These are phyloP conservation scores for Oasisia sp. DNA, from an alignment of 2,888 invertebrate species.

Conservation along the genomic window DNA sequence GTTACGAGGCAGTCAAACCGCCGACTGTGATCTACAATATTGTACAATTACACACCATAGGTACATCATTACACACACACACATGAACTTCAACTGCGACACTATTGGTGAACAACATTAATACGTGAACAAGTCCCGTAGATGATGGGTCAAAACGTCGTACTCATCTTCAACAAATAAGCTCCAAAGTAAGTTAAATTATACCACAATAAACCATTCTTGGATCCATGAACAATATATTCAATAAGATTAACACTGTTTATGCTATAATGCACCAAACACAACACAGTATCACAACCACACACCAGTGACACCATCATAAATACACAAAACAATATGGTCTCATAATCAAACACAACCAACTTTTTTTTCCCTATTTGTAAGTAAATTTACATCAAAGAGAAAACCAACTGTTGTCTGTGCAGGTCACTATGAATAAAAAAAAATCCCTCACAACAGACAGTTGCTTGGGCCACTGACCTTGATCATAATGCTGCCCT, in stretches of 20 bases:
- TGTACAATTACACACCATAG: too few species aligned
- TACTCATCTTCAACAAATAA: too few species aligned
- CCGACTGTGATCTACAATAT: too few species aligned
- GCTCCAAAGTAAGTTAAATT: too few species aligned
- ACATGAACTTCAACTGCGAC: not conserved
- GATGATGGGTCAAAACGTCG: too few species aligned
- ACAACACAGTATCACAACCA: not conserved
- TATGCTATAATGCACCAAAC: not conserved
- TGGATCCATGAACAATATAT: too few species aligned
- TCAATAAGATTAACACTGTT: not conserved
- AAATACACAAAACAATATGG: too few species aligned
- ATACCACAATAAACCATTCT: too few species aligned
- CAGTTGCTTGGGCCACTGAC: slow-evolving; percentile 54
- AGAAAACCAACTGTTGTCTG: not conserved
- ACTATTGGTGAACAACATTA: not conserved
- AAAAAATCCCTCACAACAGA: not conserved
- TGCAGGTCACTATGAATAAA: not conserved
- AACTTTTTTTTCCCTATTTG: not conserved
- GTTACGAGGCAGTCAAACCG: too few species aligned
- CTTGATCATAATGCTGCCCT: slow-evolving; percentile 94
- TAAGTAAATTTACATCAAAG: not conserved
- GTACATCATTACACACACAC: too few species aligned
- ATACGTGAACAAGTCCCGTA: not conserved
- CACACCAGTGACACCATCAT: too few species aligned
- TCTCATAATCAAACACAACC: too few species aligned